Base-by-base conservation (phyloP, 2,888 invertebrate genomes). In the Poecilobothrus nobilitatus region DNA sequence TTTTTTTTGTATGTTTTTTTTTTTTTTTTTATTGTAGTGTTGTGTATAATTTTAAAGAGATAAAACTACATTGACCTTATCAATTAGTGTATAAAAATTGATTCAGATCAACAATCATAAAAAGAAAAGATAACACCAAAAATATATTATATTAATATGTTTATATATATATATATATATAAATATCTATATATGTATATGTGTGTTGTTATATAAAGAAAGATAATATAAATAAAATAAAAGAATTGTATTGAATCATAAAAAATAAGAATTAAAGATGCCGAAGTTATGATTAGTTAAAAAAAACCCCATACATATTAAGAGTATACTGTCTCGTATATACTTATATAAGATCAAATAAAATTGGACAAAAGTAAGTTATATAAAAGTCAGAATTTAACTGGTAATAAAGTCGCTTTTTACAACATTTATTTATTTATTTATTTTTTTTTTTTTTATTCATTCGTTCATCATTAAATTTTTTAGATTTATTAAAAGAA, bases 31-130 rank as follows among this genome's bases (percentile, higher is more conserved):
- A 4, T 27, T 41, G 15, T 41, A 41, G 9, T 41, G 2, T n/a
- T 3, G 41, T 12, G 7, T 41, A 41, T 41, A 12, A 41, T 41
- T 41, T 41, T 41, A 41, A 41, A 41, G 9, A 41, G 18, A 53
- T 53, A 53, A 53, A 53, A 53, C 18, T 53, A 53, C 53, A 53
- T 53, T 53, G 53, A 53, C 53, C 53, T 53, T 53, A 53, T 53
- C 53, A 53, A 53, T 53, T 53, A 53, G 53, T 53, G 53, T 53
- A 53, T 2, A n/a, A 53, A 53, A 53, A 53, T 53, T 53, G 53
- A 53, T 53, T 53, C n/a, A 53, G 53, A 53, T 53, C 53, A 53
- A 53, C 18, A 53, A 12, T 53, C n/a, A 53, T 53, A 53, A 53
- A 53, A 53, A 4, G 15, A n/a, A 53, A 53, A n/a, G 15, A 53